These are phyloP conservation scores for Limosa lapponica DNA, from an alignment of 2,797 vertebrate species.

Conservation along the genomic window DNA sequence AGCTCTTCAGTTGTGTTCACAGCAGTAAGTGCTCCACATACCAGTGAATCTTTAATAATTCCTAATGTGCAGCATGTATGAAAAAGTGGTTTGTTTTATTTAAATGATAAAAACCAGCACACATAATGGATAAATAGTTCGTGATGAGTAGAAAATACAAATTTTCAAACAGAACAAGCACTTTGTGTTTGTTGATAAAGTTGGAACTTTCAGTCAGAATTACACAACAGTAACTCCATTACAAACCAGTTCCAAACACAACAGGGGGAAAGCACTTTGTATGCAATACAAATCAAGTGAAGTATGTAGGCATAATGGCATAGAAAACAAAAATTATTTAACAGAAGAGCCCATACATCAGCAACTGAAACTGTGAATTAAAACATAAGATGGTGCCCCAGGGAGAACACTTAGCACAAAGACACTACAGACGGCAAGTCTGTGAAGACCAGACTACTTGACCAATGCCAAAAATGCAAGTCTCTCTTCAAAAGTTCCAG, in stretches of 20 bases:
- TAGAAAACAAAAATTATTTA: conserved; percentile 63
- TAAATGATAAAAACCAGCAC: background rate
- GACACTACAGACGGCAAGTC: conserved; percentile 44
- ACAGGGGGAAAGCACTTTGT: background rate
- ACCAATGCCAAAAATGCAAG: conserved; percentile 38
- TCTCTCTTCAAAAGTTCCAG: conserved; percentile 20
- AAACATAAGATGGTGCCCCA: conserved; percentile 53
- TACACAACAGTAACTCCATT: background rate
- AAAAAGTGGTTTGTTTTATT: conserved; percentile 10
- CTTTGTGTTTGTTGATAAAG: background rate
- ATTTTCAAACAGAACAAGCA: conserved; percentile 14
- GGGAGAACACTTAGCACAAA: conserved; percentile 67
- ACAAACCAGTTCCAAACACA: conserved; percentile 32
- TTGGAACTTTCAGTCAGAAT: conserved; percentile 4
- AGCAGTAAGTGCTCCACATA: conserved; percentile 49
- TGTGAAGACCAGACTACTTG: conserved; percentile 47
- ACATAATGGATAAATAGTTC: background rate
- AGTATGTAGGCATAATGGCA: conserved; percentile 47
- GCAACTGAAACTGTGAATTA: conserved; percentile 61
- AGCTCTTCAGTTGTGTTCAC: conserved; percentile 60
- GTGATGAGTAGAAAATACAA: background rate
- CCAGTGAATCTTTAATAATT: conserved; percentile 20
- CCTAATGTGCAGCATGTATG: background rate
- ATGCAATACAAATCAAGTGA: conserved; percentile 38
- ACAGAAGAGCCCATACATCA: conserved; percentile 71